Evolutionary conservation across 2,888 invertebrate genomes (phyloP).

Genomic region (Lepetodrilus schrolli): DNA sequence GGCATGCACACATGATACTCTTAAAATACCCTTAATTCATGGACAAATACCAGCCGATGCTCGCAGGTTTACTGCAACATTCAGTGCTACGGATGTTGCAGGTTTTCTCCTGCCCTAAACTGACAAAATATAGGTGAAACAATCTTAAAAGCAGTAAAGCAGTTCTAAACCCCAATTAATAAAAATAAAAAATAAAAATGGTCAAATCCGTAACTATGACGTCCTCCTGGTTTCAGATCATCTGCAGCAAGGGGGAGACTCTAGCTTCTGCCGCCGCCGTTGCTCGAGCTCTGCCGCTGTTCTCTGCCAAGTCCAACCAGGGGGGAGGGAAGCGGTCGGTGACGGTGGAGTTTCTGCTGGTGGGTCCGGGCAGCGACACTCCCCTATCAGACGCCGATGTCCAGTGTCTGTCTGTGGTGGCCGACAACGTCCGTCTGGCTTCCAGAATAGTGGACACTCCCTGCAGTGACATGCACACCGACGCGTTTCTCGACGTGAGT

Average conservation of each 20-base stretch:
- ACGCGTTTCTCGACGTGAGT: constrained; percentile 83
- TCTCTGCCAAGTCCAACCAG: constrained; percentile 78
- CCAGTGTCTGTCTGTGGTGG: constrained; percentile 67
- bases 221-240: constrained; percentile 80
- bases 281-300: constrained; percentile 87
- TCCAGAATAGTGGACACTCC: constrained; percentile 90
- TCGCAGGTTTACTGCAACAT: too few relatives aligned
- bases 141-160: too few relatives aligned
- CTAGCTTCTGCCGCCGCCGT: constrained; percentile 88
- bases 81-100: too few relatives aligned
- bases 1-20: too few relatives aligned
- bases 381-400: constrained; percentile 67
- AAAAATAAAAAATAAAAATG: too few relatives aligned
- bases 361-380: constrained; percentile 78
- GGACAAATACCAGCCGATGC: too few relatives aligned
- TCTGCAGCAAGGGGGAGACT: constrained; percentile 85
- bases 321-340: constrained; percentile 51
- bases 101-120: too few relatives aligned
- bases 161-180: too few relatives aligned
- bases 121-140: too few relatives aligned
- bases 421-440: constrained; percentile 80
- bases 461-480: constrained; percentile 88
- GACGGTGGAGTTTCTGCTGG: constrained; percentile 77
- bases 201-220: too few relatives aligned
- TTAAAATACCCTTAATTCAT: too few relatives aligned